Conservation (phyloP, 2,888 invertebrate genomes). For the Crioceris asparagi region DNA sequence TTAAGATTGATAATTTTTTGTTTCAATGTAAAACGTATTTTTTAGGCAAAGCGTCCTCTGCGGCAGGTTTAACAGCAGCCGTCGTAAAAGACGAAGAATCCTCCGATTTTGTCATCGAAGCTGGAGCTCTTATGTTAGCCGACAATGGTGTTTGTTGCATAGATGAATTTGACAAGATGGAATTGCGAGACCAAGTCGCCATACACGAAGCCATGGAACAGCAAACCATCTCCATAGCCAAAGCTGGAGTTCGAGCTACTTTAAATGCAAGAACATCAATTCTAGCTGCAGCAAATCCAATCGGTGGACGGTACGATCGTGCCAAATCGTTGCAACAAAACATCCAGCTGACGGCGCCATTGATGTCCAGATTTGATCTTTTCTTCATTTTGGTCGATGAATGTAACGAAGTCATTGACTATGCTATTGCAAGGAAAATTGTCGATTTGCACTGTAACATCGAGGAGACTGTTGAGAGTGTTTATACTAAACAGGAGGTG, state of each 20-base stretch:
- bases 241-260: conserved; percentile 91
- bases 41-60: conserved; percentile 90
- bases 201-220: conserved; percentile 99
- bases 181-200: conserved; percentile 87
- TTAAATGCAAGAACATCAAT: conserved; percentile 96
- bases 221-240: conserved; percentile 97
- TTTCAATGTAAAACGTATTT: neutral
- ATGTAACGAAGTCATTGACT: conserved; percentile 89
- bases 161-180: conserved; percentile 99
- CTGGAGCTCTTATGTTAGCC: conserved; percentile 98
- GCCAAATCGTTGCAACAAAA: conserved; percentile 91
- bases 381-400: conserved; percentile 98
- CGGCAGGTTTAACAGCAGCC: conserved; percentile 97
- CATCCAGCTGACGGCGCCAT: conserved; percentile 85
- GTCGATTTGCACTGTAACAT: conserved; percentile 87
- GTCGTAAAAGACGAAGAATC: conserved; percentile 97
- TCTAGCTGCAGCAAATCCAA: conserved; percentile 95
- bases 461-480: conserved; percentile 64
- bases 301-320: conserved; percentile 85
- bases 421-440: conserved; percentile 92
- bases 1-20: too few relatives aligned
- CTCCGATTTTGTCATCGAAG: conserved; percentile 97
- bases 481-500: conserved; percentile 83
- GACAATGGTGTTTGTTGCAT: conserved; percentile 99
- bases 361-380: conserved; percentile 97